Conservation (phyloP, 2,797 vertebrate species). For the Gobionotothen gibberifrons region DNA sequence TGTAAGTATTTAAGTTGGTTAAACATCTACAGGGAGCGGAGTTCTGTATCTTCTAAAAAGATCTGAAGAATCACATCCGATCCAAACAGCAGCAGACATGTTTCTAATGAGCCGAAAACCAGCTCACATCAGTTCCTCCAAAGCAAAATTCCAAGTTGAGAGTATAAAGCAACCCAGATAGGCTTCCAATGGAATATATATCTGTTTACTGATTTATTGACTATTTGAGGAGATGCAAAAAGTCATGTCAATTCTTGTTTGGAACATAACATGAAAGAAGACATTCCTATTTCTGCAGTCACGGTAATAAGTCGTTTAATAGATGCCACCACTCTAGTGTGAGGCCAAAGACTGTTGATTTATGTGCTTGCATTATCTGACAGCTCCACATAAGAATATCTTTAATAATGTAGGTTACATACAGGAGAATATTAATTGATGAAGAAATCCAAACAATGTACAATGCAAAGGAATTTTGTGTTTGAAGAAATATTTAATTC, state of each 20-base stretch:
- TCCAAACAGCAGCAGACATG: not conserved
- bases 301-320: not conserved
- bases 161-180: slow-evolving; percentile 6
- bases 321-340: not conserved
- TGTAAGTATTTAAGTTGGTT: no score
- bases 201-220: slow-evolving; percentile 11
- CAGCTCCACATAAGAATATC: not conserved
- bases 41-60: no score
- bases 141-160: slow-evolving; percentile 1
- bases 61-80: slow-evolving; percentile 9
- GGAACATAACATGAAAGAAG: not conserved
- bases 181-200: slow-evolving; percentile 5
- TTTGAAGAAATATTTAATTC: not conserved
- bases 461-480: not conserved
- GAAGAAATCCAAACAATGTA: not conserved
- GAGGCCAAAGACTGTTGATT: not conserved
- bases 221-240: not conserved
- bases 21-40: no score
- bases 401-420: slow-evolving; percentile 18
- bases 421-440: not conserved
- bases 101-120: slow-evolving; percentile 23
- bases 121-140: slow-evolving; percentile 14
- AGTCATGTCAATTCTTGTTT: slow-evolving; percentile 4
- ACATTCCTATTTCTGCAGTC: no score
- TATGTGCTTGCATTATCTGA: slow-evolving; percentile 4